phyloP scores from a whole-genome alignment of 2,888 invertebrate genomes.

The Drosophila atripex region DNA sequence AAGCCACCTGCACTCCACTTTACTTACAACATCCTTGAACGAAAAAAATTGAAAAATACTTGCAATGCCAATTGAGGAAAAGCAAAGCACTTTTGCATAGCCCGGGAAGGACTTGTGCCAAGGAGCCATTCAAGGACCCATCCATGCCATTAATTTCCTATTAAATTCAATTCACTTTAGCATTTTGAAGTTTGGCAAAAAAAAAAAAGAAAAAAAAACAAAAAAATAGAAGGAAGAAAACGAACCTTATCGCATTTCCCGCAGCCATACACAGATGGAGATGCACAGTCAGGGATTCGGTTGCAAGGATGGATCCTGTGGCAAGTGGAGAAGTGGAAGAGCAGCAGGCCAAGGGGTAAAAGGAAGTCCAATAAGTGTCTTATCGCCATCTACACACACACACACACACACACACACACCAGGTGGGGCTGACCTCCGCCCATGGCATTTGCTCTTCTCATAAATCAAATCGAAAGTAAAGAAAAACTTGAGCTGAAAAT shows the following conservation, averaged over 20 bases:
- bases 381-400: slow-evolving; percentile 55
- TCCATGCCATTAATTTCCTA: slow-evolving; percentile 41
- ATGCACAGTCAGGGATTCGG: slow-evolving; percentile 28
- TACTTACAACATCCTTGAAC: background rate
- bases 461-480: slow-evolving; percentile 38
- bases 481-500: slow-evolving; percentile 19
- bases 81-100: slow-evolving; percentile 27
- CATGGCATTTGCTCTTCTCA: slow-evolving; percentile 21
- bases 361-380: slow-evolving; percentile 49
- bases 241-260: slow-evolving; percentile 36
- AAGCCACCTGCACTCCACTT: too few species aligned
- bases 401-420: slow-evolving; percentile 50
- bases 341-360: background rate
- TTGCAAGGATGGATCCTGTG: slow-evolving; percentile 1
- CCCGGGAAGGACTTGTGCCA: slow-evolving; percentile 12
- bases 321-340: background rate
- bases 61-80: slow-evolving; percentile 1
- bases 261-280: slow-evolving; percentile 24
- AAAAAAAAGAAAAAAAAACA: background rate
- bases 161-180: slow-evolving; percentile 46
- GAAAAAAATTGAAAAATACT: background rate
- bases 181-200: slow-evolving; percentile 28
- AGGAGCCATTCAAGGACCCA: slow-evolving; percentile 5
- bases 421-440: slow-evolving; percentile 26
- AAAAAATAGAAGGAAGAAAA: background rate